Base-by-base conservation (phyloP, 1,140 invertebrate genomes). In the Hycleus cichorii region DNA sequence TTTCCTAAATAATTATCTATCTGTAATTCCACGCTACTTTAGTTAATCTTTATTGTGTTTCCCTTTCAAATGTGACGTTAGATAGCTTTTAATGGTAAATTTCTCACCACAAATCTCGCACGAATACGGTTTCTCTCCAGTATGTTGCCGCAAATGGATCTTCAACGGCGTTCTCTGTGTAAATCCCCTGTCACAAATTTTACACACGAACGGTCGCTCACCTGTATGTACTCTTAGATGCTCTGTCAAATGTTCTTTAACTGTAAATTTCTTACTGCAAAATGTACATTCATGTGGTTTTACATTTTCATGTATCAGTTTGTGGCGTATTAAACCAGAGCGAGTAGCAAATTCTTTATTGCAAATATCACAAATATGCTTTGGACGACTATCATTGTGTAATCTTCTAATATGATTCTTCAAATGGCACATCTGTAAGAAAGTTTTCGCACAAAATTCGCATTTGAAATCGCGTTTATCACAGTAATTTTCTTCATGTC, bases 131-230 rank as follows among this genome's bases (percentile, higher is more conserved):
- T 85, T 80, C 65, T 88, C 84, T 4, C 88, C 88, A 39, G 84
- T 87, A 73, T 90, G 87, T 65, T 84, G 74, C 64, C 87, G 76
- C 59, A 88, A 82, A 73, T 90, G 89, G 25, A 88, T 87, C 53
- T 87, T 81, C n/a, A 89, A 76, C 39, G 80, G 81, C 39, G 86
- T 88, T 7, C 87, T 82, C 72, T 91, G 88, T 0, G 84, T 86
- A 73, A 92, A 92, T 8, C 83, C 76, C 67, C 88, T 83, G 6
- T 82, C 79, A 73, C 89, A 92, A 49, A 80, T 72, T 51, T 77
- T 76, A 69, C 85, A 86, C 40, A 76, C 75, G 68, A 82, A 83
- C 18, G 83, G 83, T 65, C 80, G 79, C 63, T 83, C 79, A 1
- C 81, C 82, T 2, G 79, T 82, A 71, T 84, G 82, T 25, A 80